phyloP scores from a whole-genome alignment of 2,888 invertebrate genomes.

The Seira musarum region DNA sequence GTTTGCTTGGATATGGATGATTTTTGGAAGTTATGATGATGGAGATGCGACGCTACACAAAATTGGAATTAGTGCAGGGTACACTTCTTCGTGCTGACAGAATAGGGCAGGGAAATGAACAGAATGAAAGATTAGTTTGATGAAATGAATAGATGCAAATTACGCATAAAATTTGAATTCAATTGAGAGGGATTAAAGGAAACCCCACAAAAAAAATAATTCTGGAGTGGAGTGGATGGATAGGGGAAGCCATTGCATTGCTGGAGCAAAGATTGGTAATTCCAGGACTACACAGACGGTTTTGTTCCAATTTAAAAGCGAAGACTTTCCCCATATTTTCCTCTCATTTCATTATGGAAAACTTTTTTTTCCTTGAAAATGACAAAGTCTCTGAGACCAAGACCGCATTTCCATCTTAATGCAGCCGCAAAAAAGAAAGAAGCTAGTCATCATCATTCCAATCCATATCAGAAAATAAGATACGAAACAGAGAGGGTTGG shows the following conservation, averaged over 20 bases:
- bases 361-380: no score
- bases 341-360: background rate
- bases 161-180: constrained; percentile 26
- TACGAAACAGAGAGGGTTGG: no score
- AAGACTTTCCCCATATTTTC: background rate
- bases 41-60: background rate
- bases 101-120: background rate
- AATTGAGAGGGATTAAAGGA: background rate
- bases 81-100: background rate
- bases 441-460: no score
- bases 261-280: no score
- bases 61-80: background rate
- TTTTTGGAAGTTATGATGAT: no score
- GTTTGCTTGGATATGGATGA: no score
- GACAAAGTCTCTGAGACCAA: background rate
- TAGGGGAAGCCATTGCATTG: no score
- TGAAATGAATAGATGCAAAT: constrained; percentile 20
- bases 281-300: no score
- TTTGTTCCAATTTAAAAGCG: no score
- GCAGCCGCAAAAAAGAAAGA: background rate
- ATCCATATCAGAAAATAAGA: no score
- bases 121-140: background rate
- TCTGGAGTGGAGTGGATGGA: no score
- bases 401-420: background rate
- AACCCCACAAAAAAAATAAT: background rate